These are phyloP conservation scores for Caenorhabditis drosophilae DNA, from an alignment of 2,888 invertebrate genomes.

Conservation along the genomic window DNA sequence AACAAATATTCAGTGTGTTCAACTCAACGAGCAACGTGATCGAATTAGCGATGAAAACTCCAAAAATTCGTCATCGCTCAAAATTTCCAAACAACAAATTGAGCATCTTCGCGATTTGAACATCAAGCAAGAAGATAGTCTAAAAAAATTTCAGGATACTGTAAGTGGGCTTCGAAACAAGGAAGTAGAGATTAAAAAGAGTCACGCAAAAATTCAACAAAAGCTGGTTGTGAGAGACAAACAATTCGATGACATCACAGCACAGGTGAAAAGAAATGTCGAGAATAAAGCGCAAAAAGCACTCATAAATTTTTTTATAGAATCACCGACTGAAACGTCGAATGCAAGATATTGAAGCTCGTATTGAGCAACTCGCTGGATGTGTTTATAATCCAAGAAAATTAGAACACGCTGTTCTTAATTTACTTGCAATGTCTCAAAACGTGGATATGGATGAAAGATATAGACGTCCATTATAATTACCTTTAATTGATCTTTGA, in stretches of 20 bases:
- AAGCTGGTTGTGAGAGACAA: conserved; percentile 7
- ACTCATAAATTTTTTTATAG: conserved; percentile 8
- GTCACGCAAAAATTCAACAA: conserved; percentile 18
- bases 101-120: conserved; percentile 22
- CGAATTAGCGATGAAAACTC: conserved; percentile 27
- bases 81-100: conserved; percentile 31
- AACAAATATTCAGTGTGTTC: conserved; percentile 46
- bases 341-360: conserved; percentile 34
- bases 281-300: not conserved
- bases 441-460: conserved; percentile 38
- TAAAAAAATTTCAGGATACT: conserved; percentile 13
- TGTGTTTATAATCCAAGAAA: conserved; percentile 45
- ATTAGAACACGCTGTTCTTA: conserved; percentile 39
- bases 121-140: conserved; percentile 15
- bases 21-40: conserved; percentile 40
- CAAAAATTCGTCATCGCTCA: conserved; percentile 17
- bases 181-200: conserved; percentile 21
- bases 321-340: conserved; percentile 23
- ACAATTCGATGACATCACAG: conserved; percentile 3
- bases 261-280: not conserved
- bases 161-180: conserved; percentile 12
- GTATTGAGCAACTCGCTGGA: conserved; percentile 40
- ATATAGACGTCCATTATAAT: conserved; percentile 16
- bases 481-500: not conserved
- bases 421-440: conserved; percentile 34